Evolutionary conservation across 2,113 vertebrate species (phyloP), one percentile per base, ranked within the genome.

Genomic region (Hirundichthys speculiger): DNA sequence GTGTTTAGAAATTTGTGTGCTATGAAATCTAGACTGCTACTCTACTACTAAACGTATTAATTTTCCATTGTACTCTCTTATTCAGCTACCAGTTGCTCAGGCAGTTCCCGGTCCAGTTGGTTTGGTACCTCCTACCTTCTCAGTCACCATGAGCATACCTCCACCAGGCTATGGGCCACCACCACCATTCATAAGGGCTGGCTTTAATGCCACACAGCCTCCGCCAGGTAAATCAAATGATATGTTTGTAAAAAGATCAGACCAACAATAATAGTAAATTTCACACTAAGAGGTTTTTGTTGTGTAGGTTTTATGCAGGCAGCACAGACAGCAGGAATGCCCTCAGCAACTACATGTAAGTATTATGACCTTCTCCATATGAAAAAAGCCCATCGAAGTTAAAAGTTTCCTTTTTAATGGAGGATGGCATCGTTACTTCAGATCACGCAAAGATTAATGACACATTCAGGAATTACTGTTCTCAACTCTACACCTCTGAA

Each of bases 151-250:
- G 98, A 77, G 96, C 1, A 96, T 99, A 69, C 97, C 98, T 41
- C 98, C 98, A 64, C 98, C 98, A 72, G 98, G 98, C 51, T 99
- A 94, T 39, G 95, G 94, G 59, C 96, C 95, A 8, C 98, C 96
- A 13, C 98, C 97, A 54, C 98, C 97, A 42, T 94, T 99, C 80
- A 77, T 94, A 42, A 90, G 96, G 64, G 93, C 96, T 0, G 91
- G 94, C 63, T 99, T 99, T 84, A 98, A 98, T 75, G 92, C 96
- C 75, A 92, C 96, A 11, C 96, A 99, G 21, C 98, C 98, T 75
- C 98, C 98, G 40, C 98, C 98, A 79, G 97, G 98, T 99, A 93
- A 88, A 82, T 15, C 13, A 64, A 9, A 13, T 19, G 5, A 13
- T 2, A n/a, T n/a, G n/a, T n/a, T 24, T 2, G n/a, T 41, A 14